Evolutionary conservation across 2,113 vertebrate genomes (phyloP), one percentile per base, ranked within the genome.

Genomic region (Thermophis baileyi): DNA sequence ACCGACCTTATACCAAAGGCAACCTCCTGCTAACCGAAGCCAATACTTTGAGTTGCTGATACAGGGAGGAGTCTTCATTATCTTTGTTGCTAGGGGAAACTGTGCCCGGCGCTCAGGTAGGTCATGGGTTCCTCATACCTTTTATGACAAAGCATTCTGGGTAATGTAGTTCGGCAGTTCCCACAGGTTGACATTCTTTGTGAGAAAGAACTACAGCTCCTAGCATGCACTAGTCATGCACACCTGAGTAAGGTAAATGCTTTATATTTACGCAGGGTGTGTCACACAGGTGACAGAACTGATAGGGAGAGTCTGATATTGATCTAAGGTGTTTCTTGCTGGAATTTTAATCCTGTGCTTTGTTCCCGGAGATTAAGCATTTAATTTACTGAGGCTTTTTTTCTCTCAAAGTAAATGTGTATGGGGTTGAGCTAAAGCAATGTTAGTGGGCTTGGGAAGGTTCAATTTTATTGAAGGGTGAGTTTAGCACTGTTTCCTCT

Each of bases 111-210:
- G 16, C 46, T 24, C 74, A 11, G 86, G 88, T n/a, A 85, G 44
- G 18, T 30, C 22, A 87, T 60, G 51, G 90, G 14, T 4, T 24
- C 6, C n/a, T 49, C 24, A 50, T 47, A 47, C 54, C 8, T 24
- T 12, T 14, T 20, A 51, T 40, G 57, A 53, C 51, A 63, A 89
- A 10, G 69, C 35, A 25, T 7, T 88, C 87, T 89, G 93, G 94
- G 93, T 5, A 1, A 49, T 69, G 92, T 85, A 90, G 94, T 91
- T 35, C 35, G 0, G 18, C 10, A 1, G 2, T 30, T 14, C 16
- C n/a, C 6, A 3, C 1, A 8, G 1, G 24, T 4, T 16, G 3
- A 30, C 10, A 5, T 6, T 10, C 4, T 49, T 85, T 10, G 7
- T 0, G 22, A 4, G 5, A 9, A 49, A 10, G 27, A 44, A 69